phyloP scores from a whole-genome alignment of 2,113 vertebrate species.

The Phalacrocorax brasilianus region DNA sequence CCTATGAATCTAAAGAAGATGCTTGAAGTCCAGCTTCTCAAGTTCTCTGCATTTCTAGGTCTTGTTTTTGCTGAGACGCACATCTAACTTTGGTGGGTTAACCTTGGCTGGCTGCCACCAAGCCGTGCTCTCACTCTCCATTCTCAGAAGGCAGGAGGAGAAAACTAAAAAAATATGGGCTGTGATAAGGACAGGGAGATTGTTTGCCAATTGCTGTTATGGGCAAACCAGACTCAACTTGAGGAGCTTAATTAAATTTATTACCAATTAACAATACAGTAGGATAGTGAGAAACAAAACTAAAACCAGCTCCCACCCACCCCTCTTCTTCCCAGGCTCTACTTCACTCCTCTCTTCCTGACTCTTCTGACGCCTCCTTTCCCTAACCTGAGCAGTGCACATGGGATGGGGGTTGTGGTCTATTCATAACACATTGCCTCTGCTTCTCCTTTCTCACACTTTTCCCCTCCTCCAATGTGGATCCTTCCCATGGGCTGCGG shows the following conservation, averaged over 20 bases:
- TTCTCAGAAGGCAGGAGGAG: neutral
- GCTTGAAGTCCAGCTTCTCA: neutral
- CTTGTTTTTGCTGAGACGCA: neutral
- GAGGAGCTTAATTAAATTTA: neutral
- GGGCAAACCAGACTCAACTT: neutral
- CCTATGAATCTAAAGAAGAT: neutral
- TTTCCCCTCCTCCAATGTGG: neutral
- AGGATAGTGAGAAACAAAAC: neutral
- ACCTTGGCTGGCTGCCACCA: neutral
- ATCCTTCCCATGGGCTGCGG: neutral
- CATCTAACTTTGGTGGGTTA: neutral
- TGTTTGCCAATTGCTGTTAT: neutral
- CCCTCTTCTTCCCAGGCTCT: neutral
- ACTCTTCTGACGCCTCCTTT: neutral
- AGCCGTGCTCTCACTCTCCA: neutral
- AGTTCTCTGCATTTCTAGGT: neutral
- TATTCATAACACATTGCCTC: neutral
- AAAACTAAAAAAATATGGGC: neutral
- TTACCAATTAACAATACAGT: neutral
- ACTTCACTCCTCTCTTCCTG: neutral
- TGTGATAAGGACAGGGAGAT: neutral
- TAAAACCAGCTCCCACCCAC: neutral
- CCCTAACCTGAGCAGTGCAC: neutral
- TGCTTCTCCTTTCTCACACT: neutral
- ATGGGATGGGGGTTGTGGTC: accelerated